Percentiles rank a stretch among this genome's conserved stretches.
Conservation (phyloP, 37 sponge, comb jelly and placozoan species). For the Halichondria panicea region DNA sequence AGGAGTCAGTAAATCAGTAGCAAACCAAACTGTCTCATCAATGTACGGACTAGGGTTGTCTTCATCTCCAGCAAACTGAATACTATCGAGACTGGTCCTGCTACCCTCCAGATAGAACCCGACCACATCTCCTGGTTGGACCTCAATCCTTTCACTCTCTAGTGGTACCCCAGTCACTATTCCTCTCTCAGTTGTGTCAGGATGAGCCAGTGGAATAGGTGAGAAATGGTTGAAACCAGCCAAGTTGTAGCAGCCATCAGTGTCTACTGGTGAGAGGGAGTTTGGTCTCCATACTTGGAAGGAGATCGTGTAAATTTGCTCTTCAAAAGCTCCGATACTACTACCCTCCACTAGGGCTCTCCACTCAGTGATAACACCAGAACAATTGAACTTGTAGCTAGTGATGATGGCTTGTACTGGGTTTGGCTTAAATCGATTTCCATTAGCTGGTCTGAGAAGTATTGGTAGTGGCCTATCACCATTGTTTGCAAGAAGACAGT, state of each 20-base stretch:
- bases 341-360: background rate
- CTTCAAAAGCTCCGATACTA: too few species aligned
- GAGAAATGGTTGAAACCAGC: background rate
- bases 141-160: background rate
- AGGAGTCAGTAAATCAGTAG: too few species aligned
- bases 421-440: too few species aligned
- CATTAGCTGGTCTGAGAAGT: too few species aligned
- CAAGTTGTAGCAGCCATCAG: slow-evolving; percentile 13
- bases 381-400: slow-evolving; percentile 17
- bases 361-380: slow-evolving; percentile 1
- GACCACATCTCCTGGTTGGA: slow-evolving; percentile 1
- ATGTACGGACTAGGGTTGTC: too few species aligned
- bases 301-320: background rate
- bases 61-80: too few species aligned
- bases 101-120: too few species aligned
- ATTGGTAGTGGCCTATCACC: too few species aligned
- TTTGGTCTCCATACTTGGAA: slow-evolving; percentile 32
- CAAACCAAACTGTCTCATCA: too few species aligned
- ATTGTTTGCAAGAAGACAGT: too few species aligned
- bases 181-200: background rate
- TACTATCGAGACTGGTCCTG: too few species aligned
- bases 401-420: slow-evolving; percentile 4
- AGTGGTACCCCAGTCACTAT: background rate
- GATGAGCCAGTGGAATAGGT: background rate
- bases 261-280: slow-evolving; percentile 10